Conservation (phyloP, 2,113 vertebrate genomes). For the Erpornis zantholeuca region DNA sequence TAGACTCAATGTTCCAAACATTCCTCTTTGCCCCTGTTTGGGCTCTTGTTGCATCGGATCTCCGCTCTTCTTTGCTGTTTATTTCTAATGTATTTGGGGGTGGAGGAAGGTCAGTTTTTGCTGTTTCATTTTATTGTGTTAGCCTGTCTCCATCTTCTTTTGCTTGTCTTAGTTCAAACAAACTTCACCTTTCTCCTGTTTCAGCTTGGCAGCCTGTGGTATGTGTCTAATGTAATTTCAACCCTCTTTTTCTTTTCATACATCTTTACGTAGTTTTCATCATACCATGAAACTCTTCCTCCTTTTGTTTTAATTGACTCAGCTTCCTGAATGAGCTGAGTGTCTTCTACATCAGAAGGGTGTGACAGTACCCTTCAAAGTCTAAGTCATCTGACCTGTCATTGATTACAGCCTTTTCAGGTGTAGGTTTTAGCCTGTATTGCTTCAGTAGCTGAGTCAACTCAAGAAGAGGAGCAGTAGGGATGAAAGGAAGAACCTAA, state of each 20-base stretch:
- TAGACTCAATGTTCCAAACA: background rate
- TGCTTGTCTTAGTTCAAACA: background rate
- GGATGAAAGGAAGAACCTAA: background rate
- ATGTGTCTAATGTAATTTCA: background rate
- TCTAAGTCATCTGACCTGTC: background rate
- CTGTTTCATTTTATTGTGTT: background rate
- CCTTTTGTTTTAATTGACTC: background rate
- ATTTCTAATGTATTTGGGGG: background rate
- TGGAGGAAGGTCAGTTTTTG: accelerated
- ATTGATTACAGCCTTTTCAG: background rate
- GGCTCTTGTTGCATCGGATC: background rate
- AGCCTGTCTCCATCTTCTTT: background rate
- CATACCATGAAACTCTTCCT: background rate
- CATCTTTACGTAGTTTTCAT: background rate
- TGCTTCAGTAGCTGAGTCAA: background rate
- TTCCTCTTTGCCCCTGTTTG: background rate
- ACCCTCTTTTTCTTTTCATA: background rate
- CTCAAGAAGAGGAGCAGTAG: background rate
- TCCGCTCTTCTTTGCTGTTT: background rate
- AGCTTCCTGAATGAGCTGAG: background rate
- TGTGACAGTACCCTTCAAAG: background rate
- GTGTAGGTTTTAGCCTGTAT: background rate
- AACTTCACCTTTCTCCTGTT: background rate
- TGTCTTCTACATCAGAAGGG: background rate
- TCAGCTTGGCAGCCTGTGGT: background rate